phyloP scores from a whole-genome alignment of 2,888 invertebrate genomes.

The Holacanthella duospinosa region DNA sequence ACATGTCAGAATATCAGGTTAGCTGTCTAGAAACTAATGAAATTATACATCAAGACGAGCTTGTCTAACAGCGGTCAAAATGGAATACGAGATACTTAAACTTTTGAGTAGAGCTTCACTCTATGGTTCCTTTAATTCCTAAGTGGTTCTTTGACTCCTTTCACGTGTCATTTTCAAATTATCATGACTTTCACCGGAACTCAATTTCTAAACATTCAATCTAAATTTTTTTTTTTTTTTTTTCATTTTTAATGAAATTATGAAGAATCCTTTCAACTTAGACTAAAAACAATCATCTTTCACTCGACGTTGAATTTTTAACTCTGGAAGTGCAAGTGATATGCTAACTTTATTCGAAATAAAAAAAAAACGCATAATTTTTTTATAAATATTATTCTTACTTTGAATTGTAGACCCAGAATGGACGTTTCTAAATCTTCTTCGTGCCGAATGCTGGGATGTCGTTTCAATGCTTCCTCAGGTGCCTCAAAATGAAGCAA shows the following conservation, averaged over 20 bases:
- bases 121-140: neutral
- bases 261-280: neutral
- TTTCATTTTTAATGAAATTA: neutral
- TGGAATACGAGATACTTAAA: no score
- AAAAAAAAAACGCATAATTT: no score
- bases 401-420: slow-evolving; percentile 64
- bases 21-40: neutral
- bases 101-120: neutral
- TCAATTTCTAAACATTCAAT: neutral
- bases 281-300: no score
- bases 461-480: slow-evolving; percentile 43
- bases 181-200: neutral
- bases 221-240: neutral
- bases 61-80: no score
- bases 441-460: slow-evolving; percentile 43
- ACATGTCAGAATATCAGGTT: no score
- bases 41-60: neutral
- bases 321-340: no score
- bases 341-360: no score
- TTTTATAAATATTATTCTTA: slow-evolving; percentile 4
- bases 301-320: no score
- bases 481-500: slow-evolving; percentile 45
- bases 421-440: slow-evolving; percentile 63
- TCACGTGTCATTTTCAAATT: neutral
- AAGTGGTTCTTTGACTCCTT: neutral